These are phyloP conservation scores for Hyperopisus bebe DNA, from an alignment of 2,113 vertebrate genomes.

Conservation along the genomic window DNA sequence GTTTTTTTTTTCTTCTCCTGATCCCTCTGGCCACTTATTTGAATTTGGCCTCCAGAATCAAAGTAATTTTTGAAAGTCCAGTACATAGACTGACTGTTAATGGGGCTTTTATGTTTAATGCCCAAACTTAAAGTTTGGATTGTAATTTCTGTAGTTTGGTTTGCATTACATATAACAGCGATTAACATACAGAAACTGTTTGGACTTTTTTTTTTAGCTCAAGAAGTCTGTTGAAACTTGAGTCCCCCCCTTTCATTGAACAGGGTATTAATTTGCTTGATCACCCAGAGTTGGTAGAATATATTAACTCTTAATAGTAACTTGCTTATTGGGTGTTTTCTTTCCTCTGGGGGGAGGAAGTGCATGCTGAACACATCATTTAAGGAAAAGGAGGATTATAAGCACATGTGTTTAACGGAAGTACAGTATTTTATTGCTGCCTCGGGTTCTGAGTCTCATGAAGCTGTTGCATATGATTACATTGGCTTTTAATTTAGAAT, in stretches of 20 bases:
- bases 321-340: background rate
- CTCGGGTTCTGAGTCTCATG: background rate
- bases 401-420: background rate
- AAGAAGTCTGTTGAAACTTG: background rate
- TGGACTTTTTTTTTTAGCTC: background rate
- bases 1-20: background rate
- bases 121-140: background rate
- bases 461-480: background rate
- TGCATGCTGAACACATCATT: background rate
- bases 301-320: background rate
- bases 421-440: background rate
- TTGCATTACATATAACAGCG: background rate
- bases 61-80: background rate
- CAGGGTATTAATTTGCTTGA: background rate
- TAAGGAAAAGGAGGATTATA: background rate
- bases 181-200: slow-evolving; percentile 5
- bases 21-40: background rate
- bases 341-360: background rate
- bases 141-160: background rate
- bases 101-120: background rate
- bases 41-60: background rate
- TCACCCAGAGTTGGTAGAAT: background rate
- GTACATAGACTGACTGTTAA: background rate
- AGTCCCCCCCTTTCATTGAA: background rate
- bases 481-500: background rate